Evolutionary conservation across 2,888 invertebrate species (phyloP), one percentile per base, ranked within the genome.

Genomic region (Aphidius colemani): DNA sequence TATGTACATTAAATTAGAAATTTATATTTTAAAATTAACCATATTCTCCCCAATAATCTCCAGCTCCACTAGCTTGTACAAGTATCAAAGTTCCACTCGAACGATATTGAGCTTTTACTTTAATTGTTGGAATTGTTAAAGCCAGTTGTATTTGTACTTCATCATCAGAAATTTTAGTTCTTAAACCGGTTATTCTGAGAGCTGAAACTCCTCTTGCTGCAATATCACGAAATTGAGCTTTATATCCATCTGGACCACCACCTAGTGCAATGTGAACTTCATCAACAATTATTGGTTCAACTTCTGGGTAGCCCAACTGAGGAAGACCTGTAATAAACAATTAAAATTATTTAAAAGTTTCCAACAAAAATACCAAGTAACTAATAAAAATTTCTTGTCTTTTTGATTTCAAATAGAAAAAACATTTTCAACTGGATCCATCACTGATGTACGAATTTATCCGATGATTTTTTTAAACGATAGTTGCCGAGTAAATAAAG

Each of bases 31-130:
- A 18, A 39, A 46, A 71, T 78, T 83, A 78, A 93, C 94, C 92
- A 75, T 94, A 94, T 83, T 93, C 92, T 63, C 94, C 94, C 93
- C 93, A 94, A 82, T 94, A 94, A 78, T 94, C 93, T 5, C 94
- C 94, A 58, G 92, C 92, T 5, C 94, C 93, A 0, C 92, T 91
- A 7, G 94, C 93, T 72, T 92, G 89, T 0, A 94, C 90, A 66
- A 93, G 85, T 71, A 94, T 88, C 63, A 94, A 84, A 7, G 92
- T 87, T 7, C 94, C 94, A 7, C 90, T 90, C 18, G 93, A 93
- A 71, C 91, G 88, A 83, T 93, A 94, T 74, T 90, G 89, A 0
- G 93, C 93, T 74, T 87, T 87, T 6, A 90, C 92, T 75, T 88
- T 88, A 77, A 94, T 93, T 81, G 88, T 90, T 7, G 93, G 93